Conservation (phyloP, 2,888 invertebrate species). For the Euspilapteryx auroguttella region DNA sequence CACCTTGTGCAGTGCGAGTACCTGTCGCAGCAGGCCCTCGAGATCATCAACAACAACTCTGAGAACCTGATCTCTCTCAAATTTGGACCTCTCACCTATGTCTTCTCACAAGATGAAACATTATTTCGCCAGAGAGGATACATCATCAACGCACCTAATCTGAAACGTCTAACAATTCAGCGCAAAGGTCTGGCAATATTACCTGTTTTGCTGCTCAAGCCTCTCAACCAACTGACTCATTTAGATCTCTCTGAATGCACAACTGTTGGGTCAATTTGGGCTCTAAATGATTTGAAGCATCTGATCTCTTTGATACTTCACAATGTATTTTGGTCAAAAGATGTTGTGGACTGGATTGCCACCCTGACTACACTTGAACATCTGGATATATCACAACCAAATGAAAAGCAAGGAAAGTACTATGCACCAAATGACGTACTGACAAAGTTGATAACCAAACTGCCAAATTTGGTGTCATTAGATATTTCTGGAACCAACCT, state of each 20-base stretch:
- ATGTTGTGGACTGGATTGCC: conserved; percentile 64
- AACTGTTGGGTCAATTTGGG: conserved; percentile 66
- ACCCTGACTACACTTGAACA: conserved; percentile 63
- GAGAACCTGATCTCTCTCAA: conserved; percentile 70
- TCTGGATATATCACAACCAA: conserved; percentile 82
- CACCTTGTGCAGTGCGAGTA: conserved; percentile 75
- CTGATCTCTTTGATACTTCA: conserved; percentile 78
- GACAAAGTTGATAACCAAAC: conserved; percentile 67
- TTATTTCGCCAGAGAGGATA: conserved; percentile 39
- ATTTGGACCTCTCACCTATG: conserved; percentile 68
- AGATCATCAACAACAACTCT: conserved; percentile 69
- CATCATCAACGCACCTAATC: conserved; percentile 61
- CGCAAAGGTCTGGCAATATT: conserved; percentile 46
- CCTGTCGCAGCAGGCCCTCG: conserved; percentile 65
- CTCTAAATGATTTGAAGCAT: conserved; percentile 66
- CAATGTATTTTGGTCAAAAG: conserved; percentile 72
- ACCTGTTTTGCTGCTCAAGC: conserved; percentile 58
- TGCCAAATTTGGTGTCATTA: conserved; percentile 77
- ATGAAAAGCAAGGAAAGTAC: conserved; percentile 72
- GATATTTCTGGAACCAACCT: conserved; percentile 97
- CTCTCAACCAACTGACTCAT: conserved; percentile 64
- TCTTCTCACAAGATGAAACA: conserved; percentile 56
- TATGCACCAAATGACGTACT: conserved; percentile 74
- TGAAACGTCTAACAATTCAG: conserved; percentile 62
- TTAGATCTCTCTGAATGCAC: conserved; percentile 73